phyloP scores from a whole-genome alignment of 2,797 vertebrate species.

The Sebastolobus alascanus region DNA sequence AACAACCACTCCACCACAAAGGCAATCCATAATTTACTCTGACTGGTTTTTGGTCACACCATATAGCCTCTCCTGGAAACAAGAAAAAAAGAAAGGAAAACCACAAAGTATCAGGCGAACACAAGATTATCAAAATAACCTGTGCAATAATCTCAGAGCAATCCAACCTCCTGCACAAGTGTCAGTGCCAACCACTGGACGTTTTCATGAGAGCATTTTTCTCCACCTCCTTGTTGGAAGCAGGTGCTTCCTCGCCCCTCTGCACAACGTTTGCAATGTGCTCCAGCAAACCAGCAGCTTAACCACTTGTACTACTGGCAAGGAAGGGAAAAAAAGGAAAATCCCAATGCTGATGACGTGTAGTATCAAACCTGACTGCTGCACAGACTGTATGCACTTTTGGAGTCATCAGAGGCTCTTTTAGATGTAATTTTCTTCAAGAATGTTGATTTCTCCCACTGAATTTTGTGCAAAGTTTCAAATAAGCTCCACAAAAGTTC shows the following conservation, averaged over 20 bases:
- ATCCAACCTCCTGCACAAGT: conserved; percentile 63
- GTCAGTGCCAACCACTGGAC: conserved; percentile 74
- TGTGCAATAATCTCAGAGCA: conserved; percentile 56
- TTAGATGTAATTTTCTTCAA: not conserved
- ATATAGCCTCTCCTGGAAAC: conserved; percentile 33
- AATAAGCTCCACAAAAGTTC: not conserved
- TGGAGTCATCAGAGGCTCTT: conserved; percentile 5
- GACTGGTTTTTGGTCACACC: conserved; percentile 36
- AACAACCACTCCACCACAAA: conserved; percentile 42
- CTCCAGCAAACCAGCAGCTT: conserved; percentile 82
- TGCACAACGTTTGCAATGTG: conserved; percentile 77
- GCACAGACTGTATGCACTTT: conserved; percentile 33
- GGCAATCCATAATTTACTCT: conserved; percentile 47
- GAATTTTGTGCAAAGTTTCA: conserved; percentile 9
- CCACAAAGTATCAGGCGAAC: conserved; percentile 39
- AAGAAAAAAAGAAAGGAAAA: conserved; percentile 20
- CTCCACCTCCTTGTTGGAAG: conserved; percentile 86
- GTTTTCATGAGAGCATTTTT: conserved; percentile 78
- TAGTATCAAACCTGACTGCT: conserved; percentile 68
- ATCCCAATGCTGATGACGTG: conserved; percentile 75
- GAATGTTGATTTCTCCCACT: conserved; percentile 9
- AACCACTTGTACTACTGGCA: conserved; percentile 67
- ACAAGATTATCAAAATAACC: conserved; percentile 50
- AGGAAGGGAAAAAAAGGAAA: conserved; percentile 48
- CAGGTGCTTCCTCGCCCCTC: conserved; percentile 92